These are phyloP conservation scores for Poecilia gillii DNA, from an alignment of 2,797 vertebrate genomes.

Conservation along the genomic window DNA sequence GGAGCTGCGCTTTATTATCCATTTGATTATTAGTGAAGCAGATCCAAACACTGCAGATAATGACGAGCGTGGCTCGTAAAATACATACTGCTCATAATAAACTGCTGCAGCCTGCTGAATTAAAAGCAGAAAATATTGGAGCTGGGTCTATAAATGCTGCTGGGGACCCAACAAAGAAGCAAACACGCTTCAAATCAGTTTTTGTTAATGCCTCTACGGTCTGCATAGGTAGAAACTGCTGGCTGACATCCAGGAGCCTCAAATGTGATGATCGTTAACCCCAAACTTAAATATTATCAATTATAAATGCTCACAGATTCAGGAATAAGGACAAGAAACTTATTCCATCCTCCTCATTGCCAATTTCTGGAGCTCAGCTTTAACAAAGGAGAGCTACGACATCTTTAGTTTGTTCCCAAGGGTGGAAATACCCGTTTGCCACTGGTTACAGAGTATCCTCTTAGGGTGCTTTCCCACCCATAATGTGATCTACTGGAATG, in stretches of 20 bases:
- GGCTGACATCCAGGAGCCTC: not conserved
- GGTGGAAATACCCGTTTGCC: not conserved
- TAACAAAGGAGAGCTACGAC: not conserved
- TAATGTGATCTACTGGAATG: no score
- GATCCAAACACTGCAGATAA: slow-evolving; percentile 5
- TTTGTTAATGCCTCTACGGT: not conserved
- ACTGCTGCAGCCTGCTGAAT: not conserved
- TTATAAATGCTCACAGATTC: not conserved
- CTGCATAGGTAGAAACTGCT: not conserved
- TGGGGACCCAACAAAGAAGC: not conserved
- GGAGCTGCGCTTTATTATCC: slow-evolving; percentile 3
- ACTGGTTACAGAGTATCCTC: not conserved
- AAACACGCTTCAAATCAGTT: not conserved
- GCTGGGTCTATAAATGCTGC: not conserved
- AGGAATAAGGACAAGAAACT: not conserved
- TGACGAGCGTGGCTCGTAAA: not conserved
- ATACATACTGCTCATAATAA: slow-evolving; percentile 4
- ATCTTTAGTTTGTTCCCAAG: not conserved
- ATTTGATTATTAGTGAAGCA: slow-evolving; percentile 13
- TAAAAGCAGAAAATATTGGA: slow-evolving; percentile 2
- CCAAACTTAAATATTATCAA: not conserved
- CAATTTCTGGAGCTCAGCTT: not conserved
- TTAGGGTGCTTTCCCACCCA: not conserved
- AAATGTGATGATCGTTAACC: not conserved
- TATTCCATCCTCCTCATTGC: not conserved